A percentile compares a stretch with the other conserved stretches of the same genome.
Conservation (phyloP, 2,113 vertebrate species). For the Aleadryas rufinucha region DNA sequence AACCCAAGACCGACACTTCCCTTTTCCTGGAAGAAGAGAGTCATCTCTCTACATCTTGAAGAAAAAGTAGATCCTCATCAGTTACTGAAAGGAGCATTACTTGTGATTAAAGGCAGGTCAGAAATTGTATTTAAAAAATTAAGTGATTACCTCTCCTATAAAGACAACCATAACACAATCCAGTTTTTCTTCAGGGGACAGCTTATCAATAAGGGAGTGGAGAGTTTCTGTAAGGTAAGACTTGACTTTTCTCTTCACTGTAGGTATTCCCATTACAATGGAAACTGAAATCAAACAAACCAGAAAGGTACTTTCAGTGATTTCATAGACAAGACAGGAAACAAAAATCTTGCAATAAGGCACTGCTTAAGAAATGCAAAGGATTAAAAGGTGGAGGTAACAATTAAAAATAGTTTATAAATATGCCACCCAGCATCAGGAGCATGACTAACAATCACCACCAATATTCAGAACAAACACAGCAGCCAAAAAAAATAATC, state of each 20-base stretch:
- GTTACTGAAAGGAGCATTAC: not conserved
- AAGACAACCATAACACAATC: constrained; percentile 96
- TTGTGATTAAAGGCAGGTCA: not conserved
- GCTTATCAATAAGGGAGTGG: constrained; percentile 93
- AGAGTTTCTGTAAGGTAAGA: constrained; percentile 96
- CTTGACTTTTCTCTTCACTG: constrained; percentile 96
- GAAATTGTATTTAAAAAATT: not conserved
- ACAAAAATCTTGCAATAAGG: not conserved
- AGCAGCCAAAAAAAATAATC: not conserved
- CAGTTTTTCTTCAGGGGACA: constrained; percentile 92
- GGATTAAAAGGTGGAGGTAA: not conserved
- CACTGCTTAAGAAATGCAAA: not conserved
- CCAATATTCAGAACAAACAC: not conserved
- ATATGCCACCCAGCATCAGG: not conserved
- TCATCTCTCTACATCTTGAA: not conserved
- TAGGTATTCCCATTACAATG: constrained; percentile 98
- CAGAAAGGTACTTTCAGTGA: constrained; percentile 3
- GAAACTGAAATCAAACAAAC: constrained; percentile 82
- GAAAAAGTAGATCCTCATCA: not conserved
- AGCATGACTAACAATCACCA: not conserved
- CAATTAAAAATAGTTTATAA: not conserved
- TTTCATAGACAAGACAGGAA: not conserved
- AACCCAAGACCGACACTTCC: not conserved
- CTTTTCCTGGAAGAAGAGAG: not conserved
- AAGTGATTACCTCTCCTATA: constrained; percentile 89